Base-by-base conservation (phyloP, 2,113 vertebrate species). In the Echinops telfairi region DNA sequence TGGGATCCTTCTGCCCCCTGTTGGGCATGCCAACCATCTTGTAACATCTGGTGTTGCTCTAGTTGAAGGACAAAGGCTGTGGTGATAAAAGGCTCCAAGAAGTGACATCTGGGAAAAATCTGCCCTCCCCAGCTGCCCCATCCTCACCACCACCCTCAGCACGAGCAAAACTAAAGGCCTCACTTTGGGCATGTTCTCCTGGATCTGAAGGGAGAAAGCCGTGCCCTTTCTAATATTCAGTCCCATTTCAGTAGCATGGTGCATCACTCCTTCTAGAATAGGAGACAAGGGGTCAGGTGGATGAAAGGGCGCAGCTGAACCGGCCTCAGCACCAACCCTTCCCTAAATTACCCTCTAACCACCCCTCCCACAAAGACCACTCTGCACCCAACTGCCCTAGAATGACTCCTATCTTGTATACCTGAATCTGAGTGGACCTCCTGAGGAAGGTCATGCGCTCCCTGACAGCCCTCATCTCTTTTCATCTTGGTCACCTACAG, bases 121-220 rank as follows among this genome's bases (percentile, higher is more conserved):
- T 40, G 38, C 38, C 22, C 73, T 43, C 73, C 40, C 38, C 3
- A 25, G 40, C 73, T 76, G 23, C 25, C 10, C 36, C 38, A 40
- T 11, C 22, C 38, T 40, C 66, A 25, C 10, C 29, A 2, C 31
- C 58, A 83, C 23, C 6, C 20, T 15, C 11, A 84, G 31, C 33
- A 53, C 70, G 23, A 4, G 40, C 25, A 1, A 14, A 31, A 16
- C 25, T 14, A 40, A 83, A 64, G 7, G 81, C 36, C 15, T 83
- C 60, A 64, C 60, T 25, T 98, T 98, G 11, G 98, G 98, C 91
- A 99, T 98, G 96, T 99, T 98, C 86, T 98, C 98, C 95, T 99
- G 98, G 47, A 99, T 98, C 58, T 97, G 98, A 36, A 98, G 83
- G 47, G 98, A 98, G 11, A 98, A 97, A 40, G 97, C 91, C 98